phyloP scores from a whole-genome alignment of 2,797 vertebrate genomes.

The Taenioides sp. region DNA sequence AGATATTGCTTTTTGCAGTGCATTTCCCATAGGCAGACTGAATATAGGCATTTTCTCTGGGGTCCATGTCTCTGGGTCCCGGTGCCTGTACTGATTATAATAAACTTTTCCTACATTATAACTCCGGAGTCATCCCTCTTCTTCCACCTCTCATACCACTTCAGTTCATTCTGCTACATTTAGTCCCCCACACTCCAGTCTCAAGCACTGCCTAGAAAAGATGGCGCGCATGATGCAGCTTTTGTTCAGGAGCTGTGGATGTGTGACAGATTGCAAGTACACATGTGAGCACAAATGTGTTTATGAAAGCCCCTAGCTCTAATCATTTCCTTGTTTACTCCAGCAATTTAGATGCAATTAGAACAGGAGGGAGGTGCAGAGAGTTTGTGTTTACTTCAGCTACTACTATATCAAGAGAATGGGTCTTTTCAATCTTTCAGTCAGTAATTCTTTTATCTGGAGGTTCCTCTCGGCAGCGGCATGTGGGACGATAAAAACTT shows the following conservation, averaged over 20 bases:
- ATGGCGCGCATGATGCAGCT: not conserved
- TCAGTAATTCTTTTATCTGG: not conserved
- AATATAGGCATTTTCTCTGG: no score
- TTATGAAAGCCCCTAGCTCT: constrained; percentile 37
- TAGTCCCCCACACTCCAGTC: not conserved
- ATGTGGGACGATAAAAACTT: not conserved
- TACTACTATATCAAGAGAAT: constrained; percentile 26
- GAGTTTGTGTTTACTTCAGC: constrained; percentile 29
- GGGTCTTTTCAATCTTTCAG: constrained; percentile 14
- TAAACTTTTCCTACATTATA: no score
- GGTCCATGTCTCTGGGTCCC: no score
- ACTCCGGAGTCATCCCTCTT: no score
- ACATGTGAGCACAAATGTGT: constrained; percentile 16
- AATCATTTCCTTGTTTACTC: constrained; percentile 57
- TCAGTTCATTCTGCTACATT: no score
- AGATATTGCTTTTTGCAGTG: no score
- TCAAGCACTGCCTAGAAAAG: constrained; percentile 11
- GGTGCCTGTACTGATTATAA: no score
- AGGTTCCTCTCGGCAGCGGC: not conserved
- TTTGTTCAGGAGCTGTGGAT: not conserved
- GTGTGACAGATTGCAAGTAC: constrained; percentile 1
- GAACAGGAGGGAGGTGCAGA: constrained; percentile 14
- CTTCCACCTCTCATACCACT: no score
- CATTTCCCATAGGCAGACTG: no score
- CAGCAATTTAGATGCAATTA: constrained; percentile 44